Conservation (phyloP, 2,797 vertebrate genomes). For the Lutjanus campechanus region DNA sequence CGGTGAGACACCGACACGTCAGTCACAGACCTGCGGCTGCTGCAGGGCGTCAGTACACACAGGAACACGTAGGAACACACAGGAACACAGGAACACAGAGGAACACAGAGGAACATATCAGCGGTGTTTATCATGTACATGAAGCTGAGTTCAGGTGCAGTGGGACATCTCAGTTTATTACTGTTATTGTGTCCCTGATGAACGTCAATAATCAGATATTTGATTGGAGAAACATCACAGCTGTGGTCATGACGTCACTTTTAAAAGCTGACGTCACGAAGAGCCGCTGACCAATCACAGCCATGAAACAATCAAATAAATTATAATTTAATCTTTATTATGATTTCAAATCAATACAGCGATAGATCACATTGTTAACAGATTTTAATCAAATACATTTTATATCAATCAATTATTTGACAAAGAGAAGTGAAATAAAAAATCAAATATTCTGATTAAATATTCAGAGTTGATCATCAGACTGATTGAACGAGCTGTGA, state of each 20-base stretch:
- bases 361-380: neutral
- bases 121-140: no score
- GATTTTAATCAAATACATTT: neutral
- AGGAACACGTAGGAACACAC: no score
- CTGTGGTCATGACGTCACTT: slow-evolving; percentile 1
- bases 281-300: neutral
- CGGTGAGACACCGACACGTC: slow-evolving; percentile 15
- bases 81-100: no score
- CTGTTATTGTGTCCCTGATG: neutral
- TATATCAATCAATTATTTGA: no score
- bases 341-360: neutral
- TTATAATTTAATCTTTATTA: no score
- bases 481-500: neutral
- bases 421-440: neutral
- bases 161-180: no score
- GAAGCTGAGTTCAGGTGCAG: no score
- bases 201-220: neutral
- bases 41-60: no score
- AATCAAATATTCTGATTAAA: neutral
- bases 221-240: no score
- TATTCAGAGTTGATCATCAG: neutral
- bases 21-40: no score
- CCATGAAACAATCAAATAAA: neutral
- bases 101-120: no score
- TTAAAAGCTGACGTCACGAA: neutral